These are phyloP conservation scores for Tetramorium alpestre DNA, from an alignment of 1,140 invertebrate species.

Conservation along the genomic window DNA sequence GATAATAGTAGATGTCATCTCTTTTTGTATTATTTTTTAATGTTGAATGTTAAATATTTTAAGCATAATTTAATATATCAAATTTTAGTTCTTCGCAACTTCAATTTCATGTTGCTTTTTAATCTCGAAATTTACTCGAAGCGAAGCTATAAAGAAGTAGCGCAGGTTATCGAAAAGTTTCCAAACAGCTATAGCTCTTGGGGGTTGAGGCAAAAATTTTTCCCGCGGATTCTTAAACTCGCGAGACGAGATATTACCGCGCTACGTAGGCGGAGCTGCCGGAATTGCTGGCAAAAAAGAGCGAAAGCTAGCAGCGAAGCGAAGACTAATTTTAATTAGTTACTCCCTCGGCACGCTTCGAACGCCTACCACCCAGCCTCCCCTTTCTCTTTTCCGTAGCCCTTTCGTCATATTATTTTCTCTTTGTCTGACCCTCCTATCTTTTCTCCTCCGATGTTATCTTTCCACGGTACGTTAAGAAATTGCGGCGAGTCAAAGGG, in stretches of 20 bases:
- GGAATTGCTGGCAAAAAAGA: constrained; percentile 51
- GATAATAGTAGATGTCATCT: neutral
- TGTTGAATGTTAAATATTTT: neutral
- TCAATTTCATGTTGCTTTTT: neutral
- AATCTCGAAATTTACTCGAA: neutral
- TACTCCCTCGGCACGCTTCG: constrained; percentile 53
- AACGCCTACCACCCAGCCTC: constrained; percentile 28
- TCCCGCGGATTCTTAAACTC: constrained; percentile 53
- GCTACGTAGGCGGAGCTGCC: constrained; percentile 5
- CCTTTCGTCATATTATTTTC: constrained; percentile 55
- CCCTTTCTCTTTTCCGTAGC: constrained; percentile 23
- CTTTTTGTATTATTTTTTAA: neutral
- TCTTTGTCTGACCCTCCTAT: constrained; percentile 8
- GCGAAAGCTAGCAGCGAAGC: constrained; percentile 55
- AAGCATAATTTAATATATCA: neutral
- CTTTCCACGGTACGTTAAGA: constrained; percentile 67
- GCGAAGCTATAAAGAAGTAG: constrained; percentile 2
- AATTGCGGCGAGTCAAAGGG: constrained; percentile 69
- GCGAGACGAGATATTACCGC: constrained; percentile 41
- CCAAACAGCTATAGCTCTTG: neutral
- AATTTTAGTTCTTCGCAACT: constrained; percentile 22
- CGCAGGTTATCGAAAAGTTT: constrained; percentile 37
- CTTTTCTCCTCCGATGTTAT: constrained; percentile 57
- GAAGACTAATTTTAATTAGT: constrained; percentile 70
- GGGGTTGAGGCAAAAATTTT: constrained; percentile 12